A percentile compares a stretch with the other conserved stretches of the same genome.
Evolutionary conservation across 2,797 vertebrate species (phyloP).

Genomic region (Pogoniulus pusillus): DNA sequence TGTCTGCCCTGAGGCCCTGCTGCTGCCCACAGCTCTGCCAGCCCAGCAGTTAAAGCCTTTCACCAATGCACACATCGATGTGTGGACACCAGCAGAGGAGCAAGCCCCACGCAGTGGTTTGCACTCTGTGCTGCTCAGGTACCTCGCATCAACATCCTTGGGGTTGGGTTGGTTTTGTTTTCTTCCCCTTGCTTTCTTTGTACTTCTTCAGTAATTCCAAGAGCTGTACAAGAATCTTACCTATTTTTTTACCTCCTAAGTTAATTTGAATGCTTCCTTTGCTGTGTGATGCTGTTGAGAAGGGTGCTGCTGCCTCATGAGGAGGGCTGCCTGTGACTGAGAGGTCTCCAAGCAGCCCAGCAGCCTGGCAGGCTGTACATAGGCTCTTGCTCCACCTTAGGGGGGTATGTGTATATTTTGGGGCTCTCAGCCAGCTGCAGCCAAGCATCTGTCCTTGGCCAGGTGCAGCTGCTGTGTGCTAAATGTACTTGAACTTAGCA

Average conservation of each 20-base stretch:
- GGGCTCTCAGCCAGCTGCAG: slow-evolving; percentile 63
- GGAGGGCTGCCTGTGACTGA: neutral
- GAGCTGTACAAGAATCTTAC: neutral
- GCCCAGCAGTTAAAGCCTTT: rapidly evolving
- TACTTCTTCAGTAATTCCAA: slow-evolving; percentile 65
- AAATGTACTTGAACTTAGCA: slow-evolving; percentile 76
- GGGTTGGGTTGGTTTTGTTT: neutral
- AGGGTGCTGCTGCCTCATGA: slow-evolving; percentile 65
- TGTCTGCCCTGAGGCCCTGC: neutral
- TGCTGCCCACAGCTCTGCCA: neutral
- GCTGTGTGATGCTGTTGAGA: slow-evolving; percentile 29
- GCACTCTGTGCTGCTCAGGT: slow-evolving; percentile 58
- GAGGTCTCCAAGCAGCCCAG: slow-evolving; percentile 14
- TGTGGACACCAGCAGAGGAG: neutral
- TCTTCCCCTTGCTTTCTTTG: neutral
- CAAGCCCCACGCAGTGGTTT: neutral
- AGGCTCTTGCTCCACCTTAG: slow-evolving; percentile 54
- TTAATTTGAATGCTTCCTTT: slow-evolving; percentile 58
- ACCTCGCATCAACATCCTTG: neutral
- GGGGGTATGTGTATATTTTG: slow-evolving; percentile 85
- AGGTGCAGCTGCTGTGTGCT: slow-evolving; percentile 47
- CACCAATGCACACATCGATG: rapidly evolving
- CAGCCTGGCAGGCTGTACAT: slow-evolving; percentile 54
- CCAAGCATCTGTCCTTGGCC: slow-evolving; percentile 35
- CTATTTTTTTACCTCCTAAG: slow-evolving; percentile 61